Base-by-base conservation (phyloP, 53 echinoderm and acorn worm genomes). In the Temnopleurus reevesii region DNA sequence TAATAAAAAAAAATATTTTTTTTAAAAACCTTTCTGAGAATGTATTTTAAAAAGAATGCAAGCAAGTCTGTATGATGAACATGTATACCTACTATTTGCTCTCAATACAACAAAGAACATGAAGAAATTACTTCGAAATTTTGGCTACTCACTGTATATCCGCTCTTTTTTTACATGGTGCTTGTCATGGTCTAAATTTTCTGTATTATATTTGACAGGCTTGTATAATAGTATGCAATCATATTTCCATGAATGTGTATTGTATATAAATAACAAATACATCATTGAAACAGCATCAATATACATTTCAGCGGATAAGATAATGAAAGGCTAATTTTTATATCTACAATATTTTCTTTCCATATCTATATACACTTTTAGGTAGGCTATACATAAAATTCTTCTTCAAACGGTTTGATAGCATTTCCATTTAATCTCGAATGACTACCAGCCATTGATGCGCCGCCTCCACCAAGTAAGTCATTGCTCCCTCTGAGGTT, bases 381-480 rank as follows among this genome's bases (percentile, higher is more conserved):
- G 60, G 12, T 59, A 21, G 54, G 83, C 88, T 87, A 87, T 35
- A 87, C 88, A 66, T 71, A 87, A 36, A 66, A 87, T 60, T 85
- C 86, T 60, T 59, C 86, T 30, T 87, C 88, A 46, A 87, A 87
- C 12, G 88, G 53, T 27, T 87, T 87, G 21, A 87, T 87, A 18
- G 88, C 88, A 19, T 24, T 66, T 49, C 88, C 88, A 49, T 87
- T 87, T 0, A 87, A 66, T 19, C 65, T 66, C 24, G 66, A 49
- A n/a, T 25, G 46, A 28, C 88, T 87, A 5, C 71, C 88, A 24
- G 86, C 58, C 8, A 85, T 31, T n/a, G 83, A 54, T 30, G 28
- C 53, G 9, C 60, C 45, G 5, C 88, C 88, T 8, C 13, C 3
- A n/a, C 79, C 79, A 6, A 87, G 53, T 33, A 66, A 49, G 23